These are phyloP conservation scores for Thelaira solivaga DNA, from an alignment of 2,888 invertebrate genomes.

Conservation along the genomic window DNA sequence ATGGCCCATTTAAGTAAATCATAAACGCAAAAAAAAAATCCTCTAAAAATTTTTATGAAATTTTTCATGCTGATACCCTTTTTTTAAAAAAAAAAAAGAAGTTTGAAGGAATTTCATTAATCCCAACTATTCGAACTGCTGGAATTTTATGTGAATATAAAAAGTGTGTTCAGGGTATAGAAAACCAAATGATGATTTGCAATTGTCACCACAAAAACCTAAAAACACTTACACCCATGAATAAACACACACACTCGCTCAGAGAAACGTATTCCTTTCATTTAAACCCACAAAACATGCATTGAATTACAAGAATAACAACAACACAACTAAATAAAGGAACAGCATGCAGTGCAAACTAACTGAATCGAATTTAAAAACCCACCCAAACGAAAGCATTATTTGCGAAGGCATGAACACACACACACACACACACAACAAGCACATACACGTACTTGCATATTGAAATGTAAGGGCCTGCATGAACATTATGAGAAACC, in stretches of 20 bases:
- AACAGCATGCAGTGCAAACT: slow-evolving; percentile 5
- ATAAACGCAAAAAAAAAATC: no score
- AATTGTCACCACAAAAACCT: slow-evolving; percentile 55
- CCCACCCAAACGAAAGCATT: not conserved
- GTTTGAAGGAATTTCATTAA: no score
- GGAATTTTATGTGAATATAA: not conserved
- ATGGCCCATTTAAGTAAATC: no score
- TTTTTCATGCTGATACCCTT: no score
- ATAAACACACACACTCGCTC: not conserved
- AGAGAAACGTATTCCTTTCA: not conserved
- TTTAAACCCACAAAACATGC: slow-evolving; percentile 41
- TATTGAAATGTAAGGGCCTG: not conserved
- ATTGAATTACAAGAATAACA: slow-evolving; percentile 44
- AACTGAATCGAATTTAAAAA: not conserved
- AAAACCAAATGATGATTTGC: slow-evolving; percentile 56
- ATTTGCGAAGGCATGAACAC: not conserved
- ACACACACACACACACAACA: not conserved
- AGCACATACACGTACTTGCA: not conserved
- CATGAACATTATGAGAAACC: slow-evolving; percentile 38
- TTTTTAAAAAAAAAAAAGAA: no score
- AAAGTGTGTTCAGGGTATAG: slow-evolving; percentile 2
- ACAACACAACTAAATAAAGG: no score
- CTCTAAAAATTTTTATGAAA: no score
- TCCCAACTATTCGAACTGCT: not conserved
- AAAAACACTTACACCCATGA: slow-evolving; percentile 6